Conservation (phyloP, 1,140 invertebrate genomes). For the Drosophila funebris region DNA sequence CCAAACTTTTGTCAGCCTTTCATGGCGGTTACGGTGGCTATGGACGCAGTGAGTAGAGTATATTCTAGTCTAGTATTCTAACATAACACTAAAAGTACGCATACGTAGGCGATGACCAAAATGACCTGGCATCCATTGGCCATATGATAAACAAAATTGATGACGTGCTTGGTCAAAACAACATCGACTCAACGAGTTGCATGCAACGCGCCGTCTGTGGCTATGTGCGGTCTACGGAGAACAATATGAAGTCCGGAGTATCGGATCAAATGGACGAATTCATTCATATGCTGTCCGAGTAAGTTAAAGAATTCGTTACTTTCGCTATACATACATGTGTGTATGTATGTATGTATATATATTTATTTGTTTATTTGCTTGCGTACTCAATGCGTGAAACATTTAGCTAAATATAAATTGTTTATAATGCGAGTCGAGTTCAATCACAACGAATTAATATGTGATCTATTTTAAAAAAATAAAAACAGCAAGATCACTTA, state of each 20-base stretch:
- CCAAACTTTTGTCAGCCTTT: slow-evolving; percentile 90
- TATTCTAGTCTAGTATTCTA: not conserved
- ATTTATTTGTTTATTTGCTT: slow-evolving; percentile 36
- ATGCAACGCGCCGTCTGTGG: slow-evolving; percentile 91
- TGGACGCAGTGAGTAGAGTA: slow-evolving; percentile 87
- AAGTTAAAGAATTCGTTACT: slow-evolving; percentile 65
- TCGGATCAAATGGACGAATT: slow-evolving; percentile 88
- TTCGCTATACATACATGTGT: too few species aligned
- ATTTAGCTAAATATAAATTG: slow-evolving; percentile 44
- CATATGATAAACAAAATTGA: slow-evolving; percentile 89
- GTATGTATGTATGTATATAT: slow-evolving; percentile 11
- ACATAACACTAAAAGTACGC: not conserved
- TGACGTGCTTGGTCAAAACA: slow-evolving; percentile 88
- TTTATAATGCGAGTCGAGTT: slow-evolving; percentile 37
- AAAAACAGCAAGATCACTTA: slow-evolving; percentile 18
- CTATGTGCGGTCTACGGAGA: slow-evolving; percentile 88
- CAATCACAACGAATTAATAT: slow-evolving; percentile 26
- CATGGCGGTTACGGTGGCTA: slow-evolving; percentile 88
- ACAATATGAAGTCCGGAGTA: slow-evolving; percentile 86
- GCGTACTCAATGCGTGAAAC: slow-evolving; percentile 19
- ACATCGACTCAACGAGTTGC: slow-evolving; percentile 91
- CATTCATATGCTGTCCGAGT: slow-evolving; percentile 87
- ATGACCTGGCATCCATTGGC: slow-evolving; percentile 86
- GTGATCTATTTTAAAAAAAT: slow-evolving; percentile 29
- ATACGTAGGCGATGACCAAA: slow-evolving; percentile 86